A percentile compares a stretch with the other conserved stretches of the same genome.
Evolutionary conservation across 2,797 vertebrate genomes (phyloP).

Genomic region (Melanotaenia trifasciata): DNA sequence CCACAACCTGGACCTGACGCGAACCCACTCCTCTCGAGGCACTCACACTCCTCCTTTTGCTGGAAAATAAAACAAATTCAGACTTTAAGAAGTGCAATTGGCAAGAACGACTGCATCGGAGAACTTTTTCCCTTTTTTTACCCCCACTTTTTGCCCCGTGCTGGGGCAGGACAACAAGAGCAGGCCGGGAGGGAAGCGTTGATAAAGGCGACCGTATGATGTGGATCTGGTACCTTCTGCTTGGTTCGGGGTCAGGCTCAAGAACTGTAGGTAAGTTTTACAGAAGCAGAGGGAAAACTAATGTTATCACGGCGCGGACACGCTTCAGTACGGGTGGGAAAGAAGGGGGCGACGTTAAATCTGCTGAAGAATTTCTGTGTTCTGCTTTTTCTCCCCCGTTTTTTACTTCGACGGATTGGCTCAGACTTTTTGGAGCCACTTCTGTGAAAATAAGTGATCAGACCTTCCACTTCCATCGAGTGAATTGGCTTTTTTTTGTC

Average conservation of each 20-base stretch:
- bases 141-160: slow-evolving; percentile 71
- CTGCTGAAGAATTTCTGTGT: neutral
- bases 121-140: slow-evolving; percentile 53
- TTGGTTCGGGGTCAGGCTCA: slow-evolving; percentile 84
- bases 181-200: slow-evolving; percentile 55
- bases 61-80: slow-evolving; percentile 15
- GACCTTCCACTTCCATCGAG: slow-evolving; percentile 16
- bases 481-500: neutral
- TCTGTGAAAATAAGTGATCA: neutral
- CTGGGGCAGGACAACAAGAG: slow-evolving; percentile 67
- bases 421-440: neutral
- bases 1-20: slow-evolving; percentile 51
- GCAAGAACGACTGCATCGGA: slow-evolving; percentile 31
- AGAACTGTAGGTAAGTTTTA: slow-evolving; percentile 82
- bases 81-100: slow-evolving; percentile 17
- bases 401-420: neutral
- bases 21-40: slow-evolving; percentile 21
- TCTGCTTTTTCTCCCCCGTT: neutral
- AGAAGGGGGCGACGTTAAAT: neutral
- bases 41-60: slow-evolving; percentile 29
- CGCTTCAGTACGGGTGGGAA: slow-evolving; percentile 27
- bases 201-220: slow-evolving; percentile 72
- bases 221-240: slow-evolving; percentile 88
- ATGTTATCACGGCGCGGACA: slow-evolving; percentile 50
- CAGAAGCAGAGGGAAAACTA: slow-evolving; percentile 37